Base-by-base conservation (phyloP, 2,113 vertebrate genomes). In the Pomatorhinus ruficollis region DNA sequence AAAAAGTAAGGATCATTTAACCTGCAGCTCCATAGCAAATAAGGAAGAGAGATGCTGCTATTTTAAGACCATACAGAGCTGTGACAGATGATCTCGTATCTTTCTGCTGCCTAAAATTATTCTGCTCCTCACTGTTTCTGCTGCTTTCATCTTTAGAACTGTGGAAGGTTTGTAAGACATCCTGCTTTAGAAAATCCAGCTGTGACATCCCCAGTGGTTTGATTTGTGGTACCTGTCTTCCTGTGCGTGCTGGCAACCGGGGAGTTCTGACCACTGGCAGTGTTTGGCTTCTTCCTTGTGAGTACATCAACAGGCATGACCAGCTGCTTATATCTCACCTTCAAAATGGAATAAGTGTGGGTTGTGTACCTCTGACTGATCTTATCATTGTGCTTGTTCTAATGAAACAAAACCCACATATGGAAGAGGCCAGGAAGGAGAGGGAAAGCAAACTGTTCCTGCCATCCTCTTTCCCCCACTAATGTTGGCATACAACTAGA, bases 341-440 rank as follows among this genome's bases (percentile, higher is more conserved):
- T 44, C 37, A 20, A 8, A 56, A 97, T 97, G 96, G 97, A 97
- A 64, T 96, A 97, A 83, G 91, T 97, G 25, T 98, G 97, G 97
- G 78, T 94, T 11, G 76, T 97, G 44, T 97, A 91, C 20, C 56
- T 98, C 22, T 97, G 93, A 87, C 89, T 98, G 68, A 31, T 94
- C 65, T 47, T 97, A 49, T 95, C 17, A 7, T 96, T 0, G 5
- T 97, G 60, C n/a, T 96, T 4, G 12, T 97, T 77, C 74, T 97
- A 31, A 97, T 93, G 96, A 97, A 50, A 74, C 59, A 91, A 21
- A 94, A 96, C 39, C 88, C 85, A 0, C 84, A 70, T 1, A 30
- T 87, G 39, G 95, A 97, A 64, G 95, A 95, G 20, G 50, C 87
- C 53, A 96, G 79, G 63, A 93, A 77, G 33, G 83, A 87, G 6